Evolutionary conservation across 64 coral and sea anemone genomes (phyloP).

Genomic region (Porites australiensis): DNA sequence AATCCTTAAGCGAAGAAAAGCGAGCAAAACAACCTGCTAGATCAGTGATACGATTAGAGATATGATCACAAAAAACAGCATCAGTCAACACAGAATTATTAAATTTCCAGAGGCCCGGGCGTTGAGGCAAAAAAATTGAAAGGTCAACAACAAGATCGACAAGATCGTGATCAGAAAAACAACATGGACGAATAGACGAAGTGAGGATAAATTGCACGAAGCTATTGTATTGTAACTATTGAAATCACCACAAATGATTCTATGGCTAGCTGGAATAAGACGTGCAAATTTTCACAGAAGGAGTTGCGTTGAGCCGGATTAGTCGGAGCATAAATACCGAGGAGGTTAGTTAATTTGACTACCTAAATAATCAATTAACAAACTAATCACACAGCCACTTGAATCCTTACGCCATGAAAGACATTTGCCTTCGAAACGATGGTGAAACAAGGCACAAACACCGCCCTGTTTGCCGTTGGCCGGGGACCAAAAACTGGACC

Average conservation of each 20-base stretch:
- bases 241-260: no score
- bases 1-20: background rate
- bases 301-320: no score
- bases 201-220: background rate
- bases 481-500: conserved; percentile 16
- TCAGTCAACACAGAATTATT: background rate
- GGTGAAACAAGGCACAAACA: background rate
- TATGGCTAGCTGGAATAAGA: no score
- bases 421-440: background rate
- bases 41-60: background rate
- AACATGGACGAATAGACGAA: background rate
- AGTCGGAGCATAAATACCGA: no score
- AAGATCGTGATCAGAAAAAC: conserved; percentile 40
- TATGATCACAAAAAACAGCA: background rate
- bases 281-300: no score
- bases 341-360: no score
- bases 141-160: background rate
- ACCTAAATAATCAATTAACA: background rate
- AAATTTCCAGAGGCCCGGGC: background rate
- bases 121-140: background rate
- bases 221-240: no score
- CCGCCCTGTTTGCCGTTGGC: background rate
- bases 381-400: background rate
- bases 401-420: background rate
- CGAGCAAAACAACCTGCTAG: no score